Conservation (phyloP, 2,797 vertebrate genomes). For the Scarus forsteni region DNA sequence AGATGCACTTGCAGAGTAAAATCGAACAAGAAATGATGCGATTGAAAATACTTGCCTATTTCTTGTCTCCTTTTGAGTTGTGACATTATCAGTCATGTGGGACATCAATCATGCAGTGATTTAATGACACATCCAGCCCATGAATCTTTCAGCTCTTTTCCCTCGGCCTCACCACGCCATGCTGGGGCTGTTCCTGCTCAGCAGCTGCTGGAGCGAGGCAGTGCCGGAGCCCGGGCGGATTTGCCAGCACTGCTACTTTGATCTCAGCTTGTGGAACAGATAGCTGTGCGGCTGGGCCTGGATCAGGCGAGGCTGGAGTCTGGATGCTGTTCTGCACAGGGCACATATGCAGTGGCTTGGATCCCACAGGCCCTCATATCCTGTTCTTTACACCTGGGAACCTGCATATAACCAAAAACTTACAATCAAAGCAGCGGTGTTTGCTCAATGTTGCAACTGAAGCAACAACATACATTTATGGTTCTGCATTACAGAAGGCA, state of each 20-base stretch:
- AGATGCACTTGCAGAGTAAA: conserved; percentile 36
- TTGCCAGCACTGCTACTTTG: conserved; percentile 81
- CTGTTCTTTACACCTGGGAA: neutral
- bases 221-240: conserved; percentile 58
- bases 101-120: conserved; percentile 86
- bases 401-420: neutral
- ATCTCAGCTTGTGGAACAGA: conserved; percentile 85
- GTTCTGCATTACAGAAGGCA: neutral
- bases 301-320: conserved; percentile 54
- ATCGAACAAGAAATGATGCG: conserved; percentile 53
- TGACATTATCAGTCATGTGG: conserved; percentile 81
- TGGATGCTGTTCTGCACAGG: conserved; percentile 43
- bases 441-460: conserved; percentile 2
- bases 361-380: conserved; percentile 27
- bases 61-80: conserved; percentile 78
- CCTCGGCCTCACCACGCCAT: conserved; percentile 71
- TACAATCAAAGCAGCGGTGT: neutral
- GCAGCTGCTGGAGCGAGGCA: conserved; percentile 79
- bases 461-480: neutral
- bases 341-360: conserved; percentile 27
- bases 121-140: conserved; percentile 85
- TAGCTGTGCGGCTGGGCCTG: conserved; percentile 79
- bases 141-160: conserved; percentile 83
- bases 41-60: conserved; percentile 76
- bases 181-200: conserved; percentile 81